phyloP scores from a whole-genome alignment of 2,113 vertebrate species.

The Phasianus colchicus region DNA sequence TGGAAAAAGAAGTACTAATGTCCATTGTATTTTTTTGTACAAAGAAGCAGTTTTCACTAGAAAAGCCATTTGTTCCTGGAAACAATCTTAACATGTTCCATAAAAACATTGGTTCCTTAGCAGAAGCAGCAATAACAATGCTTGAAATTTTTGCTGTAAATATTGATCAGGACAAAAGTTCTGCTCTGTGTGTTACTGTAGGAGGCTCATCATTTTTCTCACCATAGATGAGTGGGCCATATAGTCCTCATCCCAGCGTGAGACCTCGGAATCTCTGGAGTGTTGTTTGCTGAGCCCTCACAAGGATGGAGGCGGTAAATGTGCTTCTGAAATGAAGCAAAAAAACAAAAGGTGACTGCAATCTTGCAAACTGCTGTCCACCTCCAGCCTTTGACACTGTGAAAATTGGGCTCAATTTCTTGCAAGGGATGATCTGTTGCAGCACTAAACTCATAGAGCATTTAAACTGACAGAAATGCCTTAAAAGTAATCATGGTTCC shows the following conservation, averaged over 20 bases:
- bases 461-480: not conserved
- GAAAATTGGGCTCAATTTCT: not conserved
- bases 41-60: not conserved
- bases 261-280: not conserved
- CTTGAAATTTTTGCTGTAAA: not conserved
- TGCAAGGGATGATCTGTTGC: not conserved
- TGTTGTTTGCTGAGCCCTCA: rapidly evolving
- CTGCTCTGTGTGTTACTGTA: not conserved
- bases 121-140: not conserved
- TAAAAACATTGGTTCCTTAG: not conserved
- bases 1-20: not conserved
- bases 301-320: not conserved
- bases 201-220: not conserved
- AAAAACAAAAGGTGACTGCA: not conserved
- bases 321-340: not conserved
- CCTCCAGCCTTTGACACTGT: not conserved
- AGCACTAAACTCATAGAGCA: not conserved
- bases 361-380: not conserved
- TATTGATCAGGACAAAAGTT: not conserved
- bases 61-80: not conserved
- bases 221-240: not conserved
- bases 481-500: constrained; percentile 5
- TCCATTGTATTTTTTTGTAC: not conserved
- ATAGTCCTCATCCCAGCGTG: not conserved
- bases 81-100: not conserved